These are phyloP conservation scores for Sesamia inferens DNA, from an alignment of 2,888 invertebrate species.

Conservation along the genomic window DNA sequence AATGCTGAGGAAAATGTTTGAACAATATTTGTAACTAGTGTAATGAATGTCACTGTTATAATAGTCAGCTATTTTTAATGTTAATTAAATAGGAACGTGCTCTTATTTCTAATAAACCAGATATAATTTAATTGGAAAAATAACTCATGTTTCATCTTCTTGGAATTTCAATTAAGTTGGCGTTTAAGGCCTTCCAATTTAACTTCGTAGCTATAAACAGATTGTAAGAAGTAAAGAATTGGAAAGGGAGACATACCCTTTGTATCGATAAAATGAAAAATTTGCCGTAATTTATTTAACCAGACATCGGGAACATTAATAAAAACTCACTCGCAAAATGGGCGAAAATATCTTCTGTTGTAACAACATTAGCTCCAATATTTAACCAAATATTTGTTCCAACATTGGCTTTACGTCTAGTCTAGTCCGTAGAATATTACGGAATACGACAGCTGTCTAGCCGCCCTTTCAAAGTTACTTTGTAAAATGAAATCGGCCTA, in stretches of 20 bases:
- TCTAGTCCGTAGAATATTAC: conserved; percentile 60
- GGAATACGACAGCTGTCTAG: conserved; percentile 66
- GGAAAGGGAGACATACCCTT: conserved; percentile 27
- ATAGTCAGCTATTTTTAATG: conserved; percentile 14
- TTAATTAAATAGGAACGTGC: neutral
- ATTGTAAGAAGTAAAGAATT: conserved; percentile 43
- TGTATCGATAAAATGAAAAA: conserved; percentile 31
- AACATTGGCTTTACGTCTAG: conserved; percentile 37
- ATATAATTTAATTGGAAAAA: conserved; percentile 40
- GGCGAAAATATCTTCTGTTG: neutral
- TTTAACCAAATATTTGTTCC: neutral
- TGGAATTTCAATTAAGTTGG: conserved; percentile 56
- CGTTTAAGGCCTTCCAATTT: conserved; percentile 51
- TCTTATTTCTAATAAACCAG: conserved; percentile 28
- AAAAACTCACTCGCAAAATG: conserved; percentile 6
- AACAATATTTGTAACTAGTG: conserved; percentile 26
- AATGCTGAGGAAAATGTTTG: conserved; percentile 42
- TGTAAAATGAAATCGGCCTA: conserved; percentile 81
- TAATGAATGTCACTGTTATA: conserved; percentile 30
- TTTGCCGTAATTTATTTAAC: conserved; percentile 42
- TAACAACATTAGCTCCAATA: conserved; percentile 27
- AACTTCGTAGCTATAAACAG: conserved; percentile 49
- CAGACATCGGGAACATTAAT: conserved; percentile 18
- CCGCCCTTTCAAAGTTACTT: conserved; percentile 73
- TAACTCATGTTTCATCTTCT: conserved; percentile 48